Evolutionary conservation across 1,140 invertebrate species (phyloP), one percentile per base, ranked within the genome.

Genomic region (Lordiphosa clarofinis): DNA sequence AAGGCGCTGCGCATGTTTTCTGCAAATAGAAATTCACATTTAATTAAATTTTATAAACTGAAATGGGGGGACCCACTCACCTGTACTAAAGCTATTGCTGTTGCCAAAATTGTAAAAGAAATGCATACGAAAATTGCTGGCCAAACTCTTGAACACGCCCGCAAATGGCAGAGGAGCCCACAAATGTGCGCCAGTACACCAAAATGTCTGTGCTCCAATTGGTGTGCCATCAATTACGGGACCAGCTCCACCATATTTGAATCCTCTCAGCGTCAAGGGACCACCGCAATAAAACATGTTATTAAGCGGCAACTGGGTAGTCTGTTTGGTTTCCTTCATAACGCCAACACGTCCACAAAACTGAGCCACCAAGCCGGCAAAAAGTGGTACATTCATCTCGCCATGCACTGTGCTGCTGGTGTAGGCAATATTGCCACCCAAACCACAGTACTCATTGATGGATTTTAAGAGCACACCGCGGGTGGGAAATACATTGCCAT

Each of bases 81-180:
- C 87, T 54, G 76, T 63, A 21, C 56, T 69, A 47, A 89, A 89
- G 38, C 37, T 55, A 44, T 89, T 86, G 52, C 70, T 78, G 54
- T 89, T 89, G 56, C 88, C 88, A 38, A 86, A 56, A 43, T 89
- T 89, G 59, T 86, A 88, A 54, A 89, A 89, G 56, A 89, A 74
- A 75, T 89, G 88, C 64, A 76, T 75, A 1, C 86, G 66, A n/a
- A 89, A 89, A 44, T 88, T 75, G 46, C 67, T 75, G 11, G 73
- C 78, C 49, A 89, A 68, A 3, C 78, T 69, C 44, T 89, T 89
- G 35, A 89, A 89, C 10, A 87, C 75, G 3, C 67, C 57, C 12
- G 71, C 67, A 52, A 89, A 89, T 0, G 88, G 88, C 15, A 89
- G 46, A 0, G 88, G 88, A 4, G 78, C 60, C 88, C 88, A 89